Evolutionary conservation across 2,797 vertebrate species (phyloP), one percentile per base, ranked within the genome.

Genomic region (Rhabdomys pumilio): DNA sequence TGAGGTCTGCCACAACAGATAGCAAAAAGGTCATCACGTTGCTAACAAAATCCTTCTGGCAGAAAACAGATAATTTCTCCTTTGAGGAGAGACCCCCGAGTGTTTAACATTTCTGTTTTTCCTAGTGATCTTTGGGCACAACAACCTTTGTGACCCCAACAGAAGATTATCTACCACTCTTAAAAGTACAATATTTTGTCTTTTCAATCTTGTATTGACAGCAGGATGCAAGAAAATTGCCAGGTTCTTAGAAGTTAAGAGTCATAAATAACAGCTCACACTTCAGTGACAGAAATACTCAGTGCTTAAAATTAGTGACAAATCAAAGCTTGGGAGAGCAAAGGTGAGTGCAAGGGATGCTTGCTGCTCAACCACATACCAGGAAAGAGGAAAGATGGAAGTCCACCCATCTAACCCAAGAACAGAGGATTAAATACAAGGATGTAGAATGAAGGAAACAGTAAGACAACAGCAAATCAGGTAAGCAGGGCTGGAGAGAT

Each of bases 161-260:
- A 76, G 47, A 76, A 47, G 41, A 26, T 61, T 61, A 41, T 29
- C 55, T 11, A 83, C 57, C 61, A 67, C 87, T 61, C 73, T 90
- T n/a, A 53, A 87, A 72, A 86, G 31, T 83, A 90, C 19, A 77
- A n/a, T 4, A 20, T 38, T 50, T 19, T 26, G 53, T 59, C 61
- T 82, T 89, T 94, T 95, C 63, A 55, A 15, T 75, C 73, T 81
- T 26, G 1, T 50, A 53, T 17, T 53, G 17, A 31, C 79, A 95
- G 44, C 11, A 83, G n/a, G 44, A 86, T 12, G 53, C 5, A 63
- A 93, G n/a, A 81, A 80, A 81, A 85, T 41, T 59, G 3, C 11
- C n/a, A 59, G 22, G 11, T 26, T 87, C 86, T 82, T 19, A 29
- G n/a, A 84, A 85, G 84, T 57, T 89, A 53, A 81, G 10, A 65